Conservation (phyloP, 1,140 invertebrate genomes). For the Drosophila bocqueti region DNA sequence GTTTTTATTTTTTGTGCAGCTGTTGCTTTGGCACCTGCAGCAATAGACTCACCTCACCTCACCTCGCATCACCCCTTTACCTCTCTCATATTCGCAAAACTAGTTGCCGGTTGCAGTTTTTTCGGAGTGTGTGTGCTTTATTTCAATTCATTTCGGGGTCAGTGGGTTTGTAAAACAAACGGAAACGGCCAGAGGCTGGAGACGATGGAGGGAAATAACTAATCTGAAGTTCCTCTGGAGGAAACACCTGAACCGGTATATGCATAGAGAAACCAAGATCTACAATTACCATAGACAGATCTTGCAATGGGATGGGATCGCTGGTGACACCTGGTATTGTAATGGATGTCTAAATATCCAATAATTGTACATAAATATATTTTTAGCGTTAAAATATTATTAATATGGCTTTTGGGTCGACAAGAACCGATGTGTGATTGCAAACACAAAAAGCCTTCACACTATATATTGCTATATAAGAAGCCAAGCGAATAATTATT, state of each 20-base stretch:
- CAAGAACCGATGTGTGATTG: no score
- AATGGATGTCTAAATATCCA: not conserved
- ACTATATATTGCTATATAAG: no score
- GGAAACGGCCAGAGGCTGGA: constrained; percentile 38
- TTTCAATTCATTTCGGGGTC: constrained; percentile 60
- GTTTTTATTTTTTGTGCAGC: constrained; percentile 37
- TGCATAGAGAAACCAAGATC: not conserved
- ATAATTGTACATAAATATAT: no score
- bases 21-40: constrained; percentile 60
- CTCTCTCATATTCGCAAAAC: constrained; percentile 30
- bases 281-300: not conserved
- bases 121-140: constrained; percentile 29
- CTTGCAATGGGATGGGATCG: not conserved
- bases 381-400: no score
- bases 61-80: constrained; percentile 2
- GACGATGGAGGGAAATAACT: constrained; percentile 21
- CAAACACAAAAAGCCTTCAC: no score
- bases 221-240: constrained; percentile 43
- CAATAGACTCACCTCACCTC: constrained; percentile 22
- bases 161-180: constrained; percentile 62
- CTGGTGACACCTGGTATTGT: not conserved
- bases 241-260: constrained; percentile 13
- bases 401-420: no score
- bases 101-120: constrained; percentile 58
- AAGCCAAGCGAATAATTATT: no score